Evolutionary conservation across 2,113 vertebrate genomes (phyloP).

Genomic region (Melanerpes aurifrons): DNA sequence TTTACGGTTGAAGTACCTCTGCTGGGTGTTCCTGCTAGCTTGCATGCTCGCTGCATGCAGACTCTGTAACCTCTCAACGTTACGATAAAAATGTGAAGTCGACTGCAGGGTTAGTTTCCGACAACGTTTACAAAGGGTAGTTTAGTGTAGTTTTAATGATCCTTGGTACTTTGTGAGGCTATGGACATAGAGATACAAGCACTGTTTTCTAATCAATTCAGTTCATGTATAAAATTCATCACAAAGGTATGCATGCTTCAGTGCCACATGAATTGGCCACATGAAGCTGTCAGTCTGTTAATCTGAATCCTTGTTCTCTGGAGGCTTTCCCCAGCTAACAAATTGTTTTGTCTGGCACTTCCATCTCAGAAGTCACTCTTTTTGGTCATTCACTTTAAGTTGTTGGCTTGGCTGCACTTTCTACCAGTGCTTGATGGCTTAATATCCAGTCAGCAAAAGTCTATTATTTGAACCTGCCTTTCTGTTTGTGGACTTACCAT

Average conservation of each 20-base stretch:
- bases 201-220: neutral
- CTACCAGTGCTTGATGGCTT: neutral
- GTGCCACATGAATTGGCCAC: neutral
- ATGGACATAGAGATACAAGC: neutral
- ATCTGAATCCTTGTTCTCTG: neutral
- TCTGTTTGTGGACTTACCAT: neutral
- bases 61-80: neutral
- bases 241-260: neutral
- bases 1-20: neutral
- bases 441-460: neutral
- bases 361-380: neutral
- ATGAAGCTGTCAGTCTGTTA: neutral
- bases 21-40: neutral
- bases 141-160: neutral
- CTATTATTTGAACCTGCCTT: neutral
- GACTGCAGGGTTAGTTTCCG: neutral
- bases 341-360: neutral
- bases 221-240: neutral
- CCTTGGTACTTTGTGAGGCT: neutral
- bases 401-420: neutral
- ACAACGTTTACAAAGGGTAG: neutral
- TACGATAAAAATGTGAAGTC: neutral
- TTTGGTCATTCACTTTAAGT: neutral
- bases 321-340: neutral
- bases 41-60: neutral